Conservation (phyloP, 2,888 invertebrate species). For the Stramonita haemastoma region DNA sequence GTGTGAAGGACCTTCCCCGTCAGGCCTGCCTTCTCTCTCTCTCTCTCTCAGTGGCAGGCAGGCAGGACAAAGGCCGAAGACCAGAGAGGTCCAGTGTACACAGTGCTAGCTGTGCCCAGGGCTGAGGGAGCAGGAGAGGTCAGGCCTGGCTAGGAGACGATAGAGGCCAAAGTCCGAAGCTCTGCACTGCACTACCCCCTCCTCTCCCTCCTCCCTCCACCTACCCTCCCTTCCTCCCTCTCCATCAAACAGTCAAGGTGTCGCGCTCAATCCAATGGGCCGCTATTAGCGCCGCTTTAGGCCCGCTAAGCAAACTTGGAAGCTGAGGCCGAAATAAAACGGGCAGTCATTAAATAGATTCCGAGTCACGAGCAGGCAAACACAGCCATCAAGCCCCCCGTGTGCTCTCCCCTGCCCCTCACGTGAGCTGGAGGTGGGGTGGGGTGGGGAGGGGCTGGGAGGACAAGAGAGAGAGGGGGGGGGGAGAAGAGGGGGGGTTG, state of each 20-base stretch:
- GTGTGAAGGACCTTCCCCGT: too few species aligned
- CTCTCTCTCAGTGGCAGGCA: neutral
- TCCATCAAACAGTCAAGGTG: slow-evolving; percentile 35
- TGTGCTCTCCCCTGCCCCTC: neutral
- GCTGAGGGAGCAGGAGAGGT: neutral
- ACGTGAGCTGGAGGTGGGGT: neutral
- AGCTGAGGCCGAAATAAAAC: neutral
- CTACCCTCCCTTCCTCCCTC: too few species aligned
- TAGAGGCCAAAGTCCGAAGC: neutral
- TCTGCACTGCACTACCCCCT: neutral
- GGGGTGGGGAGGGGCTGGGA: neutral
- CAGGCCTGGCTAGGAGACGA: neutral
- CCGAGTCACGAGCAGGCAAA: slow-evolving; percentile 44
- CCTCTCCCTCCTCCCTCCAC: neutral
- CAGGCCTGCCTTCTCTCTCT: too few species aligned
- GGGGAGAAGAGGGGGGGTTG: neutral
- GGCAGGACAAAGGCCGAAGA: neutral
- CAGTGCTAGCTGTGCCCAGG: neutral
- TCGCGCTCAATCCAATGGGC: slow-evolving; percentile 14
- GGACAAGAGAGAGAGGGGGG: neutral
- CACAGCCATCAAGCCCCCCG: neutral
- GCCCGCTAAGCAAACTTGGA: slow-evolving; percentile 33
- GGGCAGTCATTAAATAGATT: slow-evolving; percentile 43
- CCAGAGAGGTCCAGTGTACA: neutral
- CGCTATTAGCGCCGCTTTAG: slow-evolving; percentile 37